Conservation (phyloP, 2,888 invertebrate species). For the Calameuta filiformis region DNA sequence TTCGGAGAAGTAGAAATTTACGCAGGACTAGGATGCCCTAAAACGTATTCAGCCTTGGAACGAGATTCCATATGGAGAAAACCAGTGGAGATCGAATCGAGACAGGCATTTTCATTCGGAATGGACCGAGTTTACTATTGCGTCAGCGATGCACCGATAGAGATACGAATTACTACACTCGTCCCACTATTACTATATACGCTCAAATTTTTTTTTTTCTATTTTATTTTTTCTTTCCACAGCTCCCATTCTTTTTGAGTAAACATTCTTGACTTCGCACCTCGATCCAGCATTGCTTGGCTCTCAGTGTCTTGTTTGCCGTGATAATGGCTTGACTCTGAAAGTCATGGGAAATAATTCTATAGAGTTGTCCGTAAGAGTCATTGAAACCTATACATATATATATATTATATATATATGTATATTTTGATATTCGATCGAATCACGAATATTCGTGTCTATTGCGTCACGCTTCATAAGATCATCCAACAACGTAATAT, state of each 20-base stretch:
- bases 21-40: neutral
- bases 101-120: neutral
- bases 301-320: neutral
- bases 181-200: neutral
- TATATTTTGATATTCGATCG: neutral
- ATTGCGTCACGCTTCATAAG: neutral
- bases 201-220: neutral
- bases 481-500: neutral
- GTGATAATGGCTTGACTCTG: neutral
- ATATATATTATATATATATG: neutral
- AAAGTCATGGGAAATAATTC: neutral
- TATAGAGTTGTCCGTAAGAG: neutral
- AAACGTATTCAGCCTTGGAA: neutral
- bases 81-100: neutral
- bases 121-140: neutral
- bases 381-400: slow-evolving; percentile 16
- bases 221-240: neutral
- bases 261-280: neutral
- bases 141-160: neutral
- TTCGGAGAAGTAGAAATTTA: neutral
- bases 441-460: neutral
- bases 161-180: neutral
- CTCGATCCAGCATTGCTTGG: neutral
- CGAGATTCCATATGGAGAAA: neutral
- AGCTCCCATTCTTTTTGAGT: neutral